Percentiles rank a stretch among this genome's conserved stretches.
phyloP scores from a whole-genome alignment of 2,113 vertebrate genomes.

The Holacanthus passer region DNA sequence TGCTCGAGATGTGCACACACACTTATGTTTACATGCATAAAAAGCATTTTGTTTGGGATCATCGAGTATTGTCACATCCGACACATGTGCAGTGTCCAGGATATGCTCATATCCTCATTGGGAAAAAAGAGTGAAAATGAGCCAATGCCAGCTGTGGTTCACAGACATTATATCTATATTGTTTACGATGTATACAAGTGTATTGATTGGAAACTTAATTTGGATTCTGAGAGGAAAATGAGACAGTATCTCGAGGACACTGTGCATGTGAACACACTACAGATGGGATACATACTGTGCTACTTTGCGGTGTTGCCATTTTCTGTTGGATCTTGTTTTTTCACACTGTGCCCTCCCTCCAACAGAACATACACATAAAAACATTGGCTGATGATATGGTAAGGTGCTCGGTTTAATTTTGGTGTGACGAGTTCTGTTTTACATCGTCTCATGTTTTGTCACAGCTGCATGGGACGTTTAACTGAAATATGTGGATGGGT shows the following conservation, averaged over 20 bases:
- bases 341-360: constrained; percentile 87
- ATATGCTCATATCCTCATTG: constrained; percentile 20
- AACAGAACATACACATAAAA: constrained; percentile 99
- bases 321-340: constrained; percentile 84
- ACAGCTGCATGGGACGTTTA: constrained; percentile 59
- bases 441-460: constrained; percentile 50
- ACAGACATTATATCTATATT: not conserved
- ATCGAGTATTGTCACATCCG: constrained; percentile 42
- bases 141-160: not conserved
- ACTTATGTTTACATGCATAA: not conserved
- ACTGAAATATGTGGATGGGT: constrained; percentile 71
- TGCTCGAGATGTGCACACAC: constrained; percentile 18
- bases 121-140: not conserved
- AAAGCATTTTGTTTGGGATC: constrained; percentile 13
- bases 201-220: not conserved
- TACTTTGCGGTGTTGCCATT: constrained; percentile 69
- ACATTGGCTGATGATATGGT: constrained; percentile 99
- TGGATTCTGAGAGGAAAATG: constrained; percentile 8
- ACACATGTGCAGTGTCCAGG: constrained; percentile 50
- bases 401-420: constrained; percentile 88
- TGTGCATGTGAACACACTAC: constrained; percentile 47
- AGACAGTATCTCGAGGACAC: constrained; percentile 25
- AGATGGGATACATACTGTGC: constrained; percentile 42
- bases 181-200: not conserved
- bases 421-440: constrained; percentile 62